A percentile compares a stretch with the other conserved stretches of the same genome.
phyloP scores from a whole-genome alignment of 53 echinoderm and acorn worm species.

The Echinometra lucunter region DNA sequence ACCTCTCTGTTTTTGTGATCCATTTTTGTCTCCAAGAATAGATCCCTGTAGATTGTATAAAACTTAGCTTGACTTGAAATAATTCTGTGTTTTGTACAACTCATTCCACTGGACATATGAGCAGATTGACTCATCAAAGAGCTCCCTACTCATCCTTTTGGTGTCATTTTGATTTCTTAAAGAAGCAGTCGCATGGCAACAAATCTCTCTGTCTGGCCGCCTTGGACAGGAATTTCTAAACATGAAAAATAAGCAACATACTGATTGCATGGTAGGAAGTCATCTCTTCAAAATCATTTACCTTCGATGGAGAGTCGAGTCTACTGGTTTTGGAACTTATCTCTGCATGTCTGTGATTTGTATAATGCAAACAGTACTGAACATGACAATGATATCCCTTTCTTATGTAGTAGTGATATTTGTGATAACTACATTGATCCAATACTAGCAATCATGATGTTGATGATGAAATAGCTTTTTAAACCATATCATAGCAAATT shows the following conservation, averaged over 20 bases:
- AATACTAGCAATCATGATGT: too few relatives aligned
- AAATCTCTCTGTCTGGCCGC: conserved; percentile 10
- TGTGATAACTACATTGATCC: too few relatives aligned
- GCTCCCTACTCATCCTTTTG: background rate
- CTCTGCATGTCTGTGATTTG: background rate
- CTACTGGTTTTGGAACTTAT: background rate
- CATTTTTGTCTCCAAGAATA: background rate
- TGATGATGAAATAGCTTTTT: too few relatives aligned
- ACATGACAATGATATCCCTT: background rate
- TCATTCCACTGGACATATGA: background rate
- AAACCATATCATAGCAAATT: background rate
- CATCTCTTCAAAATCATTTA: background rate
- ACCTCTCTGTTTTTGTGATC: too few relatives aligned
- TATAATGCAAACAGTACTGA: background rate
- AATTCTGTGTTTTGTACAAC: background rate
- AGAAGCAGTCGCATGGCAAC: background rate
- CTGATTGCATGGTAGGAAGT: background rate
- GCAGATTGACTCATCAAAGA: conserved; percentile 9
- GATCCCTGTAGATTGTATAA: background rate
- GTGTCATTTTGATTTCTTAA: conserved; percentile 11
- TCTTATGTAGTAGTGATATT: background rate
- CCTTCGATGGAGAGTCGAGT: background rate
- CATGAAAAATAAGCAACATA: background rate
- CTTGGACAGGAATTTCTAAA: background rate
- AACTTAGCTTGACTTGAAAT: background rate